phyloP scores from a whole-genome alignment of 2,113 vertebrate genomes.

The Cathartes aura region DNA sequence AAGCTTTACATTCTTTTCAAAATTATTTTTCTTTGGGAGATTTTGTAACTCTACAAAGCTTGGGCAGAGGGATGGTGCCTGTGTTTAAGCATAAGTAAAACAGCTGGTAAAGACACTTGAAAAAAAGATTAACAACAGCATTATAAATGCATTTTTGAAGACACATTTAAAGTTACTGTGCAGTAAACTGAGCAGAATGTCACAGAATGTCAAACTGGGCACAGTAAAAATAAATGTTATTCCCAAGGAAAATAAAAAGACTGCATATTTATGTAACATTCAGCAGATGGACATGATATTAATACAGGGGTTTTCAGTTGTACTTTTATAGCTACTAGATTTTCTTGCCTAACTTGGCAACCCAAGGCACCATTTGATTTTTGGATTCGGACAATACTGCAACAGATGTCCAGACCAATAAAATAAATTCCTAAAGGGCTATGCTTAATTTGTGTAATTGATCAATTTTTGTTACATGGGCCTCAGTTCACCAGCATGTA shows the following conservation, averaged over 20 bases:
- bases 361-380: conserved; percentile 94
- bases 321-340: conserved; percentile 93
- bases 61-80: conserved; percentile 20
- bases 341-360: conserved; percentile 93
- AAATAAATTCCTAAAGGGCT: conserved; percentile 98
- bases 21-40: conserved; percentile 43
- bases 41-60: conserved; percentile 54
- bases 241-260: conserved; percentile 86
- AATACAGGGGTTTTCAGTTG: conserved; percentile 95
- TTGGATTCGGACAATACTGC: conserved; percentile 99
- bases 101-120: conserved; percentile 80
- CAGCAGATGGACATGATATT: conserved; percentile 97
- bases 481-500: conserved; percentile 92
- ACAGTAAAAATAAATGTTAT: conserved; percentile 87
- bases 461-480: conserved; percentile 93
- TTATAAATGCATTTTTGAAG: conserved; percentile 83
- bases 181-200: conserved; percentile 85
- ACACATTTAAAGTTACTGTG: conserved; percentile 82
- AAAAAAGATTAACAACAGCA: conserved; percentile 81
- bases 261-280: conserved; percentile 87
- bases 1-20: not conserved
- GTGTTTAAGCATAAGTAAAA: conserved; percentile 72
- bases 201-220: conserved; percentile 87
- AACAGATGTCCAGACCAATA: conserved; percentile 99
- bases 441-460: conserved; percentile 97